These are phyloP conservation scores for Squalus acanthias DNA, from an alignment of 2,797 vertebrate species.

Conservation along the genomic window DNA sequence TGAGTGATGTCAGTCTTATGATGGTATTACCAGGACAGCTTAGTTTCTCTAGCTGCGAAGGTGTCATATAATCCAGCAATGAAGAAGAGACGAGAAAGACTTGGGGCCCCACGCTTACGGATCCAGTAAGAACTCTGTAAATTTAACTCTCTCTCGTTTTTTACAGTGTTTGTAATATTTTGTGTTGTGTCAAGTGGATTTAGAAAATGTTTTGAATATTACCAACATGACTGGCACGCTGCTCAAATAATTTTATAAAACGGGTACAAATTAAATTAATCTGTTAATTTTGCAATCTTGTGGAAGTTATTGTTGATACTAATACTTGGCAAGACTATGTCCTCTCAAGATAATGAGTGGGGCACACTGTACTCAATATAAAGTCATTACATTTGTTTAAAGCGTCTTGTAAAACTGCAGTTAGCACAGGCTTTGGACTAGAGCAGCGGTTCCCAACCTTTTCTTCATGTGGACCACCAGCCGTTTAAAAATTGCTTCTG, in stretches of 20 bases:
- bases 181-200: background rate
- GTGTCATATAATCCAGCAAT: slow-evolving; percentile 59
- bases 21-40: background rate
- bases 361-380: background rate
- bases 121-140: slow-evolving; percentile 75
- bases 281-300: background rate
- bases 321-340: background rate
- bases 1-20: slow-evolving; percentile 27
- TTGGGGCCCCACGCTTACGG: slow-evolving; percentile 71
- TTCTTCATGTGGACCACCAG: too few species aligned
- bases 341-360: background rate
- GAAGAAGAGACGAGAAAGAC: slow-evolving; percentile 76
- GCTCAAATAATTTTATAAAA: background rate
- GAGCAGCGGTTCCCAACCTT: too few species aligned
- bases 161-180: background rate
- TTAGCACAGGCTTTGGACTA: background rate
- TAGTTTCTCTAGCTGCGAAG: slow-evolving; percentile 49
- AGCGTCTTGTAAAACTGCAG: background rate
- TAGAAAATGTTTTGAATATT: background rate
- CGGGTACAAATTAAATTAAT: background rate
- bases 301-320: background rate
- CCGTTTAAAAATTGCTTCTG: too few species aligned
- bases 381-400: background rate
- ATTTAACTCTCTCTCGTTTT: background rate
- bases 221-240: background rate